Evolutionary conservation across 1,140 invertebrate genomes (phyloP).

Genomic region (Lethrus apterus): DNA sequence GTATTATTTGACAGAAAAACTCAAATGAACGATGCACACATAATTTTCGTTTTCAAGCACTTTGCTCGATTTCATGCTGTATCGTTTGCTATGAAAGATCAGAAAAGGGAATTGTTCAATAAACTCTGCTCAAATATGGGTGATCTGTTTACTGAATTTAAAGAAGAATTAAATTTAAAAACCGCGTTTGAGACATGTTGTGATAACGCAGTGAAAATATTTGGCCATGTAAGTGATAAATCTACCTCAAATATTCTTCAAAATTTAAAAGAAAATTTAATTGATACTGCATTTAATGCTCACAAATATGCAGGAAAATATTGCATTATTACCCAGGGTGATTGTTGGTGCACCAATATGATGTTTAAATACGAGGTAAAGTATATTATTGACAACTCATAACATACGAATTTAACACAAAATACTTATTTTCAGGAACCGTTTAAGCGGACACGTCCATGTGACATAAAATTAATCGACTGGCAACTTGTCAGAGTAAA

Average conservation of each 20-base stretch:
- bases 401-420: neutral
- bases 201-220: neutral
- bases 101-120: neutral
- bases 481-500: slow-evolving; percentile 47
- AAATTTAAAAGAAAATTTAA: neutral
- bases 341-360: slow-evolving; percentile 51
- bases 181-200: neutral
- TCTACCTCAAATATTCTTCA: neutral
- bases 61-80: slow-evolving; percentile 11
- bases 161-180: neutral
- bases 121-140: neutral
- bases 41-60: neutral
- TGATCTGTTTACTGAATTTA: neutral
- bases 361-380: slow-evolving; percentile 45
- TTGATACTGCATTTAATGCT: neutral
- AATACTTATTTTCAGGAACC: neutral
- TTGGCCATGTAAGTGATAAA: slow-evolving; percentile 1
- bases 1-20: neutral
- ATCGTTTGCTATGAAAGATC: slow-evolving; percentile 4
- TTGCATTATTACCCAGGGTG: slow-evolving; percentile 45
- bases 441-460: slow-evolving; percentile 19
- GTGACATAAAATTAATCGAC: slow-evolving; percentile 45
- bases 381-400: neutral
- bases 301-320: slow-evolving; percentile 11
- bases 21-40: neutral